A percentile compares a stretch with the other conserved stretches of the same genome.
These are phyloP conservation scores for Myanophis thanlyinensis DNA, from an alignment of 2,113 vertebrate genomes.

Conservation along the genomic window DNA sequence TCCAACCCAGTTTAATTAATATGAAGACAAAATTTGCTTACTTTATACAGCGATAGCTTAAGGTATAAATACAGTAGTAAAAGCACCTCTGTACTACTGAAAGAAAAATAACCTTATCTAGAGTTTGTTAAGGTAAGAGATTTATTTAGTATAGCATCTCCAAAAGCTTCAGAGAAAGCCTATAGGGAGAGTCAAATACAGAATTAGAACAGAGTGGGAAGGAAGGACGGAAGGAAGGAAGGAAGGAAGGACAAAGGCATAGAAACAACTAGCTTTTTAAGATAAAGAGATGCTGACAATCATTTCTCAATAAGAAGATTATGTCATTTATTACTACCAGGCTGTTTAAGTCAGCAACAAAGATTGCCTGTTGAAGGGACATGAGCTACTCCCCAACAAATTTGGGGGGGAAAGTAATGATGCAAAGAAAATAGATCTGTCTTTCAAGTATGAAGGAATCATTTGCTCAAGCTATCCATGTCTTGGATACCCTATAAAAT, in stretches of 20 bases:
- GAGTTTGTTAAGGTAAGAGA: not conserved
- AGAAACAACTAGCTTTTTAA: not conserved
- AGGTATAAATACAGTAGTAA: not conserved
- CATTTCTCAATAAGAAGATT: not conserved
- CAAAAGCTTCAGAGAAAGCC: too few species aligned
- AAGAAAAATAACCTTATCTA: not conserved
- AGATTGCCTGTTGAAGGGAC: not conserved
- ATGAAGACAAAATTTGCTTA: not conserved
- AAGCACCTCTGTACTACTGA: not conserved
- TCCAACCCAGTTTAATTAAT: slow-evolving; percentile 4
- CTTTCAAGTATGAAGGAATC: not conserved
- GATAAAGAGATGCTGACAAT: not conserved
- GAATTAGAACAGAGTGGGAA: not conserved
- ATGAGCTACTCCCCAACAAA: not conserved
- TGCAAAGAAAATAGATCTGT: not conserved
- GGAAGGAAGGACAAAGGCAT: not conserved
- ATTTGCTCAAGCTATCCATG: not conserved
- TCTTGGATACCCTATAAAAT: not conserved
- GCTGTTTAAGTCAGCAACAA: not conserved
- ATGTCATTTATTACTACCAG: not conserved
- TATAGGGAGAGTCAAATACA: not conserved
- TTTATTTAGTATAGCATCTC: too few species aligned
- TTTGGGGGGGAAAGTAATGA: not conserved
- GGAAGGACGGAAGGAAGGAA: too few species aligned
- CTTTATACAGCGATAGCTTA: not conserved